phyloP scores from a whole-genome alignment of 2,888 invertebrate species.

The Spodoptera exigua region DNA sequence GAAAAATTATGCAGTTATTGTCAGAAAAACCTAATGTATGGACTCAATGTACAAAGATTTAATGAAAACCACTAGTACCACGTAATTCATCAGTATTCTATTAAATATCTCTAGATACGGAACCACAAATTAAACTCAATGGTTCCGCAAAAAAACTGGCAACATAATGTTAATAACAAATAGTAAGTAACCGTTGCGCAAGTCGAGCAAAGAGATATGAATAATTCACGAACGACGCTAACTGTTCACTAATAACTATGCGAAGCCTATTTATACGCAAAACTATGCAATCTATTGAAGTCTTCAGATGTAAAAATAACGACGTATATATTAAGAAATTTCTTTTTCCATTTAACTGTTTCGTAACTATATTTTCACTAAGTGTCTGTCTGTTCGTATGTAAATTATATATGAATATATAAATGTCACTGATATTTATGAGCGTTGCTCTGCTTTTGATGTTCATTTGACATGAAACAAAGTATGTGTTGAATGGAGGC shows the following conservation, averaged over 20 bases:
- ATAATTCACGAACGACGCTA: conserved; percentile 51
- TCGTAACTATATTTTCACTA: conserved; percentile 50
- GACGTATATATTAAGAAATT: conserved; percentile 42
- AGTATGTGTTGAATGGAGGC: background rate
- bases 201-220: conserved; percentile 41
- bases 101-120: conserved; percentile 3
- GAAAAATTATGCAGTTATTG: no score
- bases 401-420: conserved; percentile 28
- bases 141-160: conserved; percentile 24
- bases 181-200: conserved; percentile 47
- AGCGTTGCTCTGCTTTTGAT: background rate
- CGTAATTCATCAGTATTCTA: no score
- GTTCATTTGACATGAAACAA: background rate
- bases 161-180: conserved; percentile 42
- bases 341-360: conserved; percentile 51
- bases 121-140: conserved; percentile 12
- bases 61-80: no score
- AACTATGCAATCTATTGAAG: conserved; percentile 51
- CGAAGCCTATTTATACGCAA: conserved; percentile 31
- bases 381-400: conserved; percentile 26
- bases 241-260: conserved; percentile 55
- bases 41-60: no score
- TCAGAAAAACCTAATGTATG: no score
- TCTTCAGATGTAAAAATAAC: conserved; percentile 45
- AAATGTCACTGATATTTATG: conserved; percentile 20